Evolutionary conservation across 2,113 vertebrate genomes (phyloP).

Genomic region (Nannospalax galili): DNA sequence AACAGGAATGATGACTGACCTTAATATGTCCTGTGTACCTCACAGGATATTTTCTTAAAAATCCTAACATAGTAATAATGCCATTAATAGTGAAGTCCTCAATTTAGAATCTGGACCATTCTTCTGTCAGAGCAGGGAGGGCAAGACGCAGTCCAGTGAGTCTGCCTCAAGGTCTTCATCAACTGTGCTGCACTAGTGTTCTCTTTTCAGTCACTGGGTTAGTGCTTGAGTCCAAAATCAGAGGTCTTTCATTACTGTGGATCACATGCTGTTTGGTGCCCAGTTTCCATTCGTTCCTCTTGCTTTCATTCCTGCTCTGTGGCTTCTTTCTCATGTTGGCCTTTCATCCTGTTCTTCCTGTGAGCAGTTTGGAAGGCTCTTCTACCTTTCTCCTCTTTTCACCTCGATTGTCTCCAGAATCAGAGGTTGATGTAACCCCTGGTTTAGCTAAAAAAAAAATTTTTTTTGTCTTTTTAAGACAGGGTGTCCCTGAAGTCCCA

Average conservation of each 20-base stretch:
- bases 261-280: conserved; percentile 84
- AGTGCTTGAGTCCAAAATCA: conserved; percentile 83
- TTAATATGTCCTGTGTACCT: conserved; percentile 80
- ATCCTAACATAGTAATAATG: conserved; percentile 81
- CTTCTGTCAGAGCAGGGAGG: conserved; percentile 78
- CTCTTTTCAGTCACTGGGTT: conserved; percentile 83
- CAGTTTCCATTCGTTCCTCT: too few species aligned
- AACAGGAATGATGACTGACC: conserved; percentile 79
- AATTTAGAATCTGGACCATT: conserved; percentile 84
- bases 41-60: conserved; percentile 77
- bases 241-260: conserved; percentile 84
- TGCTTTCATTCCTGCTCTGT: too few species aligned
- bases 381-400: too few species aligned
- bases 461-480: too few species aligned
- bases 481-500: too few species aligned
- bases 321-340: too few species aligned
- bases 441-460: too few species aligned
- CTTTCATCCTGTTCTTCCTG: too few species aligned
- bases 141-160: conserved; percentile 81
- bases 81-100: conserved; percentile 82
- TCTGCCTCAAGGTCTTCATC: conserved; percentile 82
- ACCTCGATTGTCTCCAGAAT: too few species aligned
- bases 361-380: too few species aligned
- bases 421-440: too few species aligned
- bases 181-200: conserved; percentile 81